phyloP scores from a whole-genome alignment of 2,797 vertebrate species.

The Coracias cyanogaster region DNA sequence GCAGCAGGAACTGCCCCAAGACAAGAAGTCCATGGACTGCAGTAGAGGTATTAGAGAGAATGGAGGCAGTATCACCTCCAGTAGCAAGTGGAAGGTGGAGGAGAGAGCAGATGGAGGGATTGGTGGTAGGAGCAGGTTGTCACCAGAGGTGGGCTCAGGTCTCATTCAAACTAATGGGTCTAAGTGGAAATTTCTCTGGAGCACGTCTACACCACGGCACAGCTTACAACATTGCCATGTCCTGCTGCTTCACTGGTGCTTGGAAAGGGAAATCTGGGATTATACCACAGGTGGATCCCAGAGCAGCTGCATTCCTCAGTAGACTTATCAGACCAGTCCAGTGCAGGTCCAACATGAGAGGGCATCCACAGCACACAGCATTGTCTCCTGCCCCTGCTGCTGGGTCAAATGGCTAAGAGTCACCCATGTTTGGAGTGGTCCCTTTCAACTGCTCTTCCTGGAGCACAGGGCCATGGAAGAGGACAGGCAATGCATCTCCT shows the following conservation, averaged over 20 bases:
- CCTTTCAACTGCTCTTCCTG: background rate
- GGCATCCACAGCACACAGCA: fast-evolving
- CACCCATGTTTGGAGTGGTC: fast-evolving
- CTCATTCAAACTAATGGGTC: background rate
- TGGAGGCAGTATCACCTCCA: background rate
- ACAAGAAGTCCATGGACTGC: background rate
- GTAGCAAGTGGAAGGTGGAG: background rate
- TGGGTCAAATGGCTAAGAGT: background rate
- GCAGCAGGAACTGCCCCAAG: background rate
- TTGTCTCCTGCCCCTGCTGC: background rate
- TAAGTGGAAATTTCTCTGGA: background rate
- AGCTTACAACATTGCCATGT: background rate
- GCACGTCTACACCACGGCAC: fast-evolving
- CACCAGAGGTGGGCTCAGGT: background rate
- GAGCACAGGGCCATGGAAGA: background rate
- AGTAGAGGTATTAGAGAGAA: background rate
- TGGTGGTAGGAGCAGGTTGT: background rate
- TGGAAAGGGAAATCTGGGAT: background rate
- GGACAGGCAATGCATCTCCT: background rate
- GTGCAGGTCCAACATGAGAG: background rate
- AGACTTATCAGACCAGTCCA: background rate
- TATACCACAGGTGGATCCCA: background rate
- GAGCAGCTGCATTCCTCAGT: background rate
- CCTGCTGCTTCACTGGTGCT: background rate
- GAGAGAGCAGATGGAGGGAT: no score